Conservation (phyloP, 2,888 invertebrate genomes). For the Encarsia formosa region DNA sequence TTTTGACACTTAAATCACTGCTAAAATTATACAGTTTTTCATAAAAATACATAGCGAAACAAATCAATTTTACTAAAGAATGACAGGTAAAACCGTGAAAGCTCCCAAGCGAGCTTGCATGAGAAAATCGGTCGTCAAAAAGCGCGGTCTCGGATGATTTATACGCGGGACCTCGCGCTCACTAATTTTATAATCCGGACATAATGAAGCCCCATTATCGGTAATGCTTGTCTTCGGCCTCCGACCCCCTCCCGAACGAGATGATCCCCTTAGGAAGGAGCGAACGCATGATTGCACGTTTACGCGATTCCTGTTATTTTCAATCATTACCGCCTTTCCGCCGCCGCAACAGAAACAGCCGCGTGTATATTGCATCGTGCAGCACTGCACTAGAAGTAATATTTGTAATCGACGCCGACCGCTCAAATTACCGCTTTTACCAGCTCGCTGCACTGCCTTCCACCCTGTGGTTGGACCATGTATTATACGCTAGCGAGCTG, state of each 20-base stretch:
- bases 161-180: constrained; percentile 37
- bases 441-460: too few relatives aligned
- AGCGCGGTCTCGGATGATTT: constrained; percentile 35
- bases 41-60: too few relatives aligned
- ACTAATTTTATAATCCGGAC: constrained; percentile 47
- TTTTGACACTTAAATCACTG: too few relatives aligned
- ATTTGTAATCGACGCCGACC: constrained; percentile 20
- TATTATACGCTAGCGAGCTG: too few relatives aligned
- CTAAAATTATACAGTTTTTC: too few relatives aligned
- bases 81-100: too few relatives aligned
- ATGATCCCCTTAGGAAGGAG: constrained; percentile 33
- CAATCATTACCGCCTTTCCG: constrained; percentile 37
- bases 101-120: too few relatives aligned
- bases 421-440: constrained; percentile 21
- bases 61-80: too few relatives aligned
- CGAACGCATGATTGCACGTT: constrained; percentile 43
- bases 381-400: constrained; percentile 5
- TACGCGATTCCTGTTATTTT: constrained; percentile 49
- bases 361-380: not conserved
- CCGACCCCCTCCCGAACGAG: constrained; percentile 21
- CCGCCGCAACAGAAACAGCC: too few relatives aligned
- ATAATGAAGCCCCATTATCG: constrained; percentile 47
- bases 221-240: constrained; percentile 46
- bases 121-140: too few relatives aligned
- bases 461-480: too few relatives aligned